Percentiles rank a stretch among this genome's conserved stretches.
Evolutionary conservation across 2,888 invertebrate species (phyloP).

Genomic region (Hypolimnas misippus): DNA sequence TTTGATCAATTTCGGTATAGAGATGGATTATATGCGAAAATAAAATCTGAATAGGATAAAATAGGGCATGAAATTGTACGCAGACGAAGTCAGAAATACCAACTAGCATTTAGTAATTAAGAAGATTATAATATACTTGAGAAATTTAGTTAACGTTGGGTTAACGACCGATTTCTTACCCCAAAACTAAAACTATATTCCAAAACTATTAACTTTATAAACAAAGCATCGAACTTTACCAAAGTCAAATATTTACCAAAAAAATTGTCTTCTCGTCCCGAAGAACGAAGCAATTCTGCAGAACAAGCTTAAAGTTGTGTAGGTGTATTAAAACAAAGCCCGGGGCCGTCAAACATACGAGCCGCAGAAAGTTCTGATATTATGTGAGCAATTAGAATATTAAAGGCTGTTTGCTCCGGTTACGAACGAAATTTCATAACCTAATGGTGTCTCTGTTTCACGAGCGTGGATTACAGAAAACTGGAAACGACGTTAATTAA

Average conservation of each 20-base stretch:
- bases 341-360: slow-evolving; percentile 42
- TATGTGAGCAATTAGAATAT: slow-evolving; percentile 52
- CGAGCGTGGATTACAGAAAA: slow-evolving; percentile 40
- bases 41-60: no score
- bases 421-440: slow-evolving; percentile 47
- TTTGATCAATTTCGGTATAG: no score
- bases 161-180: no score
- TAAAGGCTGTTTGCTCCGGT: slow-evolving; percentile 49
- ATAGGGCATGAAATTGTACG: no score
- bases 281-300: slow-evolving; percentile 3
- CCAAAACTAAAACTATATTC: no score
- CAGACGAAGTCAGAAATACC: no score
- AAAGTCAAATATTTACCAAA: neutral
- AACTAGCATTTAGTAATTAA: no score
- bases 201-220: no score
- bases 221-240: neutral
- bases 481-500: slow-evolving; percentile 42
- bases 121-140: no score
- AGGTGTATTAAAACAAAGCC: slow-evolving; percentile 43
- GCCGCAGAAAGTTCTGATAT: slow-evolving; percentile 46
- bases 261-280: neutral
- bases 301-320: slow-evolving; percentile 19
- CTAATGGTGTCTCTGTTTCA: slow-evolving; percentile 42
- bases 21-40: no score
- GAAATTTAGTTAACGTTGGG: no score